Evolutionary conservation across 2,797 vertebrate species (phyloP).

Genomic region (Propithecus perrieri): DNA sequence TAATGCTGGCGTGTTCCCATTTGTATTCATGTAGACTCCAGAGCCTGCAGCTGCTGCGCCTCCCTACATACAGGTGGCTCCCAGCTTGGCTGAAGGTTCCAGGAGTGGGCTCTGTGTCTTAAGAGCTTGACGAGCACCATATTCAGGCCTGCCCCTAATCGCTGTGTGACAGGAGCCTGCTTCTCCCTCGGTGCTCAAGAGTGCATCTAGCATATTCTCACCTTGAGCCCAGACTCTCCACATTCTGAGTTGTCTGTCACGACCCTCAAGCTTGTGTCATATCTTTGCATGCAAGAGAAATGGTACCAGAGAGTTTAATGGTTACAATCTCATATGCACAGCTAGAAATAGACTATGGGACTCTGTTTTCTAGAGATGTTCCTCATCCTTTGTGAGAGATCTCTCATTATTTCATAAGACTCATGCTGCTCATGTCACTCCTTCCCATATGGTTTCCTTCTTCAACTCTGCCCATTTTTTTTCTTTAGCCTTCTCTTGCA

Average conservation of each 20-base stretch:
- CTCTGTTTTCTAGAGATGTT: not conserved
- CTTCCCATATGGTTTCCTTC: not conserved
- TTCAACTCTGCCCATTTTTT: not conserved
- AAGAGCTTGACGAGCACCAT: not conserved
- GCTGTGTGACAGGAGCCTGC: not conserved
- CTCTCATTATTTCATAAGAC: not conserved
- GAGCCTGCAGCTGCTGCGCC: conserved; percentile 22
- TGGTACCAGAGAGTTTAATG: not conserved
- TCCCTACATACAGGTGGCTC: conserved; percentile 38
- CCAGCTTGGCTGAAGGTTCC: not conserved
- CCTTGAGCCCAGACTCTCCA: not conserved
- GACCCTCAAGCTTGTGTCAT: not conserved
- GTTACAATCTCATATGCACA: not conserved
- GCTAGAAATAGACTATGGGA: not conserved
- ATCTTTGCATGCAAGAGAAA: not conserved
- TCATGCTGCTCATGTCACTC: not conserved
- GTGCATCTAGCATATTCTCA: too few relatives aligned
- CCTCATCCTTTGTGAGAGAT: not conserved
- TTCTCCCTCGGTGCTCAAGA: not conserved
- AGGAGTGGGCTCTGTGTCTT: not conserved
- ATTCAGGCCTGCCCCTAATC: not conserved
- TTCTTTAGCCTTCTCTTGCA: not conserved
- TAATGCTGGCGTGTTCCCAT: not conserved
- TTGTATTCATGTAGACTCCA: not conserved
- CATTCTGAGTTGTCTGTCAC: not conserved